A percentile compares a stretch with the other conserved stretches of the same genome.
phyloP scores from a whole-genome alignment of 2,797 vertebrate species.

The Sebastes itinus region DNA sequence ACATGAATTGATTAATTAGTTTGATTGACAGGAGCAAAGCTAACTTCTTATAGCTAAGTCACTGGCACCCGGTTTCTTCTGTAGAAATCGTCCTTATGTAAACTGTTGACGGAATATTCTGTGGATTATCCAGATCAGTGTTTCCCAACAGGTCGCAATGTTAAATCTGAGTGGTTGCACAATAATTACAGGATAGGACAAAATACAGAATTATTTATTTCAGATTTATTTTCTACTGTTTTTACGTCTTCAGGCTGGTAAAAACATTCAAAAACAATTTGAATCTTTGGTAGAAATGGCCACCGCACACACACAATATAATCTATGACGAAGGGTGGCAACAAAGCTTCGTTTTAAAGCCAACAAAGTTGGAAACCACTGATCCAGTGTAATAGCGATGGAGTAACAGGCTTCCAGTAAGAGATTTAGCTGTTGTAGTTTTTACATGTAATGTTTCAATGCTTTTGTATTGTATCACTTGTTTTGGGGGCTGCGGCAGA shows the following conservation, averaged over 20 bases:
- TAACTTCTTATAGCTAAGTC: neutral
- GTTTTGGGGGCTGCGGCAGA: neutral
- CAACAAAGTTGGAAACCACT: neutral
- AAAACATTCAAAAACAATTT: neutral
- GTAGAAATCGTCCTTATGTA: neutral
- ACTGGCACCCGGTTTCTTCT: neutral
- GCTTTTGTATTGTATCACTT: neutral
- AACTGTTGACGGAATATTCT: slow-evolving; percentile 2
- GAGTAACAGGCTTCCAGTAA: neutral
- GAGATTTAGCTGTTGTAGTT: neutral
- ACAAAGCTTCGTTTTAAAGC: neutral
- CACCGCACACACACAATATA: neutral
- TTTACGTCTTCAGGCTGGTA: neutral
- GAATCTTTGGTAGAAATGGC: neutral
- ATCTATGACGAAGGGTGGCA: neutral
- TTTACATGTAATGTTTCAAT: neutral
- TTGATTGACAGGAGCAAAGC: slow-evolving; percentile 13
- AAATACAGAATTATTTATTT: neutral
- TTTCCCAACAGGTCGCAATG: neutral
- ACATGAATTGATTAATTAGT: slow-evolving; percentile 33
- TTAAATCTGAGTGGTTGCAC: neutral
- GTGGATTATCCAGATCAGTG: neutral
- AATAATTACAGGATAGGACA: neutral
- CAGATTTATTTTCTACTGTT: neutral
- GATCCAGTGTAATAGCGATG: neutral